phyloP scores from a whole-genome alignment of 2,888 invertebrate species.

The Salpingus planirostris region DNA sequence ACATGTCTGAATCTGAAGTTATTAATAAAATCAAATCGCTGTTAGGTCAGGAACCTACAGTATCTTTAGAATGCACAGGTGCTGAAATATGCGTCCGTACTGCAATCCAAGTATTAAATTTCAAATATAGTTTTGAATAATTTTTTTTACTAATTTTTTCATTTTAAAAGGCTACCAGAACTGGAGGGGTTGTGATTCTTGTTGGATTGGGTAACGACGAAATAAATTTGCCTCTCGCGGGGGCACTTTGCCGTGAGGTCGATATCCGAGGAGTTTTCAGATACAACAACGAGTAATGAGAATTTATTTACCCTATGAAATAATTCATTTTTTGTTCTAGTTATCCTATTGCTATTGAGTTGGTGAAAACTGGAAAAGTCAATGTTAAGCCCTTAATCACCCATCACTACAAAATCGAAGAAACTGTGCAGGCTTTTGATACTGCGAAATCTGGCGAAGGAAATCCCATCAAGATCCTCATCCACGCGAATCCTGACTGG shows the following conservation, averaged over 20 bases:
- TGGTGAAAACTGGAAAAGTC: constrained; percentile 68
- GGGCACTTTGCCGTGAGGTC: constrained; percentile 75
- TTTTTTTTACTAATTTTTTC: constrained; percentile 2
- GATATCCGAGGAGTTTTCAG: constrained; percentile 90
- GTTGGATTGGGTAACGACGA: constrained; percentile 82
- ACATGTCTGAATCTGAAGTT: constrained; percentile 49
- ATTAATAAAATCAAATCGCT: constrained; percentile 50
- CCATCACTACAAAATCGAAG: constrained; percentile 71
- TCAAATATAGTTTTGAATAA: not conserved
- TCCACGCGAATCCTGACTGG: constrained; percentile 52
- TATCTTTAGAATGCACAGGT: constrained; percentile 84
- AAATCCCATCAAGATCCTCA: constrained; percentile 81
- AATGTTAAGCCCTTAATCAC: constrained; percentile 76
- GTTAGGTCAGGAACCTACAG: constrained; percentile 58
- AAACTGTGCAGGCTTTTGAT: constrained; percentile 76
- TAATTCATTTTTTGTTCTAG: constrained; percentile 41
- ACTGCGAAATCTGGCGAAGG: constrained; percentile 64
- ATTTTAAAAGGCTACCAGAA: constrained; percentile 51
- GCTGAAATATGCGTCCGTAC: constrained; percentile 67
- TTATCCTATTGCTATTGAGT: constrained; percentile 67
- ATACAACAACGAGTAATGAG: constrained; percentile 76
- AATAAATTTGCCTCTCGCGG: constrained; percentile 71
- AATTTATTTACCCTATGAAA: not conserved
- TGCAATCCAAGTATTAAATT: constrained; percentile 56
- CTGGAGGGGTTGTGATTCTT: constrained; percentile 77